Percentiles rank a stretch among this genome's conserved stretches.
These are phyloP conservation scores for Scaptomyza pallida DNA, from an alignment of 1,140 invertebrate species.

Conservation along the genomic window DNA sequence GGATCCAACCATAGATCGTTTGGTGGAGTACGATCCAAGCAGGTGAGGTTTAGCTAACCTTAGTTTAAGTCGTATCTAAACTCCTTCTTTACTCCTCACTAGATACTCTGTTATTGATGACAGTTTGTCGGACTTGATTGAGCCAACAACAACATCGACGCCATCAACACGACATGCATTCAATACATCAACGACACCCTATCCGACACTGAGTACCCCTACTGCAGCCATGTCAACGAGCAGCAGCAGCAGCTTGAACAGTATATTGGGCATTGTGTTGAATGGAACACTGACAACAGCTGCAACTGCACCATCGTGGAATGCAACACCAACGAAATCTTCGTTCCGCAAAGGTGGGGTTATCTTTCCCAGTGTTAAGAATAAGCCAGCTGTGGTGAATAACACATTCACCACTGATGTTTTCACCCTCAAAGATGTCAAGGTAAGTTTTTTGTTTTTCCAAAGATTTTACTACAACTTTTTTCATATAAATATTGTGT, in stretches of 20 bases:
- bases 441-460: constrained; percentile 85
- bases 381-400: constrained; percentile 93
- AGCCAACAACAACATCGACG: constrained; percentile 58
- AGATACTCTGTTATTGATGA: constrained; percentile 76
- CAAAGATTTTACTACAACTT: not conserved
- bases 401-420: constrained; percentile 91
- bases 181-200: constrained; percentile 26
- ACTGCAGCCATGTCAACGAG: not conserved
- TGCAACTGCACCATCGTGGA: constrained; percentile 27
- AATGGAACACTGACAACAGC: constrained; percentile 42
- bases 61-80: no score
- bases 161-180: constrained; percentile 60
- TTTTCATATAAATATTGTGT: not conserved
- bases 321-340: constrained; percentile 58
- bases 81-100: no score
- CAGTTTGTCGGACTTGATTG: constrained; percentile 72
- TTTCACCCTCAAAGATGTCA: constrained; percentile 90
- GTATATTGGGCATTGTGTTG: constrained; percentile 2
- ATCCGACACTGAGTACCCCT: constrained; percentile 16
- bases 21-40: constrained; percentile 90
- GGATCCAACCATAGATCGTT: constrained; percentile 90
- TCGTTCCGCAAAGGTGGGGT: constrained; percentile 89
- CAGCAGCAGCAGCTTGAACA: constrained; percentile 16
- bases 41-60: constrained; percentile 84
- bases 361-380: constrained; percentile 95